Conservation (phyloP, 2,797 vertebrate species). For the Decapterus maruadsi region DNA sequence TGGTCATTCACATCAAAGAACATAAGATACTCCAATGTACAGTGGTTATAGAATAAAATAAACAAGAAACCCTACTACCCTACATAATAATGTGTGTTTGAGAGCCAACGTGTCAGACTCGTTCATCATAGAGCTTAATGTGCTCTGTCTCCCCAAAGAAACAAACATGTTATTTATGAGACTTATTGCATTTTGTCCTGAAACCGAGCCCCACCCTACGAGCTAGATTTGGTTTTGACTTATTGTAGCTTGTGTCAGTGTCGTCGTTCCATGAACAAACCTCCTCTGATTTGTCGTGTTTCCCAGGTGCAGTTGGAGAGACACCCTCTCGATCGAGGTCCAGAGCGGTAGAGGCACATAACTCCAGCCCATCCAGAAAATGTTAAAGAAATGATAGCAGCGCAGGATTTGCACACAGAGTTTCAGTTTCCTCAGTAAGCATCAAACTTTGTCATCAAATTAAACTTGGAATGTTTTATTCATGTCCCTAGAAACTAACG, state of each 20-base stretch:
- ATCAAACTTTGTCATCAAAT: background rate
- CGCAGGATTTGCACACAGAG: conserved; percentile 83
- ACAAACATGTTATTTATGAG: background rate
- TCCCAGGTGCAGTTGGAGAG: conserved; percentile 39
- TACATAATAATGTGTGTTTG: background rate
- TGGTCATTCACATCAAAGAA: too few species aligned
- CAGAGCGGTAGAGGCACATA: conserved; percentile 54
- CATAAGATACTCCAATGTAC: too few species aligned
- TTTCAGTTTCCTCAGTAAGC: conserved; percentile 84
- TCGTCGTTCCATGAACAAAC: background rate
- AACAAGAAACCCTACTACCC: too few species aligned
- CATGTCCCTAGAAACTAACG: background rate
- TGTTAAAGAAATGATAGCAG: conserved; percentile 87
- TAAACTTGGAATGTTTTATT: background rate
- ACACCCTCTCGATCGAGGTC: conserved; percentile 32
- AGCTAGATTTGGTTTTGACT: background rate
- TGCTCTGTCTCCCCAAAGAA: background rate
- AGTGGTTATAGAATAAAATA: too few species aligned
- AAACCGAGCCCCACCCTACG: background rate
- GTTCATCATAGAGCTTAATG: background rate
- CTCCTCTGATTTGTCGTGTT: conserved; percentile 4
- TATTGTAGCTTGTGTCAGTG: background rate
- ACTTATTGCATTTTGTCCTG: background rate
- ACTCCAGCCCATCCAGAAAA: conserved; percentile 75
- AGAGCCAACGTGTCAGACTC: too few species aligned